Percentiles rank a stretch among this genome's conserved stretches.
Conservation (phyloP, 2,888 invertebrate species). For the Salticus scenicus region DNA sequence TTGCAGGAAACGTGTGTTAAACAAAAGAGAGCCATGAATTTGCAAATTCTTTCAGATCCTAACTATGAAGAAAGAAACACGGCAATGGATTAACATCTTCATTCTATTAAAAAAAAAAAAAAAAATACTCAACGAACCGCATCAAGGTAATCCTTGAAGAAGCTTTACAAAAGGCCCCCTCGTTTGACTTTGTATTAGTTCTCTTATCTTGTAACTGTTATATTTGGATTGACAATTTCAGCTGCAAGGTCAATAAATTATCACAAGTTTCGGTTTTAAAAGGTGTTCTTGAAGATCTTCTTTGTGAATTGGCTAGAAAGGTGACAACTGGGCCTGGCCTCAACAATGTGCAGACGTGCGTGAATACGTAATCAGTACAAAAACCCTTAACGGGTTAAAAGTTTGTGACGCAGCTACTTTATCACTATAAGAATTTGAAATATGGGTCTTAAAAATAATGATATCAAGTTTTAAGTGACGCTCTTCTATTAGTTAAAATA, state of each 20-base stretch:
- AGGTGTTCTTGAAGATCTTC: slow-evolving; percentile 12
- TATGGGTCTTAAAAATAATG: too few relatives aligned
- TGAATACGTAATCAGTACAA: not conserved
- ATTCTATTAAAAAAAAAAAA: not conserved
- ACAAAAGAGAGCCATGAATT: slow-evolving; percentile 15
- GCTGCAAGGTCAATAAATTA: not conserved
- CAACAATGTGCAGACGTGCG: slow-evolving; percentile 5
- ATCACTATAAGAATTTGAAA: too few relatives aligned
- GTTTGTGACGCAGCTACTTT: too few relatives aligned
- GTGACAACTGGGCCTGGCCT: not conserved
- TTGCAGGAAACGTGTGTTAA: not conserved
- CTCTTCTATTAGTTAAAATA: too few relatives aligned
- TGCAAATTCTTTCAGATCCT: not conserved
- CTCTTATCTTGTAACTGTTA: slow-evolving; percentile 6
- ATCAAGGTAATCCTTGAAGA: slow-evolving; percentile 8
- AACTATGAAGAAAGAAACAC: not conserved
- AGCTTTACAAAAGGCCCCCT: not conserved
- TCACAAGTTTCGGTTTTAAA: not conserved
- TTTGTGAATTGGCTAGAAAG: not conserved
- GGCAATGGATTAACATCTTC: not conserved
- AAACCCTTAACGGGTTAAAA: too few relatives aligned
- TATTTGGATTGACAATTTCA: slow-evolving; percentile 11
- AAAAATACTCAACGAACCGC: not conserved
- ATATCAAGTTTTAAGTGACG: too few relatives aligned
- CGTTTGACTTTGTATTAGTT: not conserved